Evolutionary conservation across 64 coral and sea anemone genomes (phyloP).

Genomic region (Cladopsammia gracilis): DNA sequence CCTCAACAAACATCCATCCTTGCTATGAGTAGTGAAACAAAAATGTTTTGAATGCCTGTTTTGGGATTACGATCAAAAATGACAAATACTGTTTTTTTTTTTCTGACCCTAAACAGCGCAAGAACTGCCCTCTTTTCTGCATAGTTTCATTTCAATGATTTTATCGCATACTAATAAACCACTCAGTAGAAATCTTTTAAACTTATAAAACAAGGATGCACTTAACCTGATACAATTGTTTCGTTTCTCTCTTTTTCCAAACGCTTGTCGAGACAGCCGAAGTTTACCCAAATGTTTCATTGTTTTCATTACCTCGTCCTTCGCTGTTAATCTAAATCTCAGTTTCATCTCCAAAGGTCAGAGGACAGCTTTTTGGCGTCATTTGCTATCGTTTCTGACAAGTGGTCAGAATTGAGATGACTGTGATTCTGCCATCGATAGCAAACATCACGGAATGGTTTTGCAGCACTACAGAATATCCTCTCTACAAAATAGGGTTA

Average conservation of each 20-base stretch:
- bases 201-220: neutral
- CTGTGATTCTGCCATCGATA: slow-evolving; percentile 30
- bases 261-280: neutral
- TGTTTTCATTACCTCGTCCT: slow-evolving; percentile 47
- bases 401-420: slow-evolving; percentile 45
- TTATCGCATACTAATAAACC: slow-evolving; percentile 14
- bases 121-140: neutral
- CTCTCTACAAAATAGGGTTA: neutral
- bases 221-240: slow-evolving; percentile 5
- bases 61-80: slow-evolving; percentile 38
- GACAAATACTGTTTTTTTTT: slow-evolving; percentile 11
- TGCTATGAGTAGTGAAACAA: neutral
- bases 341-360: slow-evolving; percentile 55
- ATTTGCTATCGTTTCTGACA: slow-evolving; percentile 55
- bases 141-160: slow-evolving; percentile 40
- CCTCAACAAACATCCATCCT: slow-evolving; percentile 54
- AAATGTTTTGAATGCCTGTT: slow-evolving; percentile 61
- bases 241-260: slow-evolving; percentile 10
- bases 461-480: neutral
- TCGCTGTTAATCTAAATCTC: slow-evolving; percentile 54
- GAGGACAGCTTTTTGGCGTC: slow-evolving; percentile 56
- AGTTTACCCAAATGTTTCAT: slow-evolving; percentile 27
- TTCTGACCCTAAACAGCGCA: slow-evolving; percentile 27
- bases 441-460: slow-evolving; percentile 43
- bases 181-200: slow-evolving; percentile 1